These are phyloP conservation scores for Drosophila crucigera DNA, from an alignment of 2,888 invertebrate species.

Conservation along the genomic window DNA sequence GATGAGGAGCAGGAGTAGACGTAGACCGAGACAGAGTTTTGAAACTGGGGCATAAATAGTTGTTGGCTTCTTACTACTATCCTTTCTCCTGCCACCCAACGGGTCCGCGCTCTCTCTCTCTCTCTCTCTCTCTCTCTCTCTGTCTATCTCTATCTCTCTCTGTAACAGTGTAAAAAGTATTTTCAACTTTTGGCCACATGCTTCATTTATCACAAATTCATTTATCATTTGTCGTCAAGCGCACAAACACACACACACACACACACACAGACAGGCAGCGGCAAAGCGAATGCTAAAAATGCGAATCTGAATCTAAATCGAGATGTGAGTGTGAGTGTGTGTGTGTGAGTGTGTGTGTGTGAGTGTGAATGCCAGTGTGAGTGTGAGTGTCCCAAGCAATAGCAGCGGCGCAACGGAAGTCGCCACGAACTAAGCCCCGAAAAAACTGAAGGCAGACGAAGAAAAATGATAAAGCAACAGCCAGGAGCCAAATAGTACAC, in stretches of 20 bases:
- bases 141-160: neutral
- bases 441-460: conserved; percentile 64
- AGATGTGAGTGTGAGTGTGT: conserved; percentile 34
- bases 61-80: conserved; percentile 23
- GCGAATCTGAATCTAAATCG: conserved; percentile 50
- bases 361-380: conserved; percentile 15
- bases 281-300: conserved; percentile 55
- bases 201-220: conserved; percentile 82
- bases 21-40: neutral
- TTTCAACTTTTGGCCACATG: conserved; percentile 81
- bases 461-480: conserved; percentile 76
- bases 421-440: conserved; percentile 63
- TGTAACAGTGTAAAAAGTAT: conserved; percentile 68
- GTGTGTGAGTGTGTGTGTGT: conserved; percentile 25
- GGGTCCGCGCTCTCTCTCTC: neutral
- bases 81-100: neutral
- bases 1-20: conserved; percentile 1
- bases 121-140: neutral
- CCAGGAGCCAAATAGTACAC: conserved; percentile 35
- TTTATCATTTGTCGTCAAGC: conserved; percentile 78
- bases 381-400: conserved; percentile 17
- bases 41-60: conserved; percentile 41
- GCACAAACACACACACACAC: conserved; percentile 28
- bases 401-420: conserved; percentile 47
- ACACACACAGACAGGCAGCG: conserved; percentile 11